Base-by-base conservation (phyloP, 2,113 vertebrate species). In the Psammodynastes pulverulentus region DNA sequence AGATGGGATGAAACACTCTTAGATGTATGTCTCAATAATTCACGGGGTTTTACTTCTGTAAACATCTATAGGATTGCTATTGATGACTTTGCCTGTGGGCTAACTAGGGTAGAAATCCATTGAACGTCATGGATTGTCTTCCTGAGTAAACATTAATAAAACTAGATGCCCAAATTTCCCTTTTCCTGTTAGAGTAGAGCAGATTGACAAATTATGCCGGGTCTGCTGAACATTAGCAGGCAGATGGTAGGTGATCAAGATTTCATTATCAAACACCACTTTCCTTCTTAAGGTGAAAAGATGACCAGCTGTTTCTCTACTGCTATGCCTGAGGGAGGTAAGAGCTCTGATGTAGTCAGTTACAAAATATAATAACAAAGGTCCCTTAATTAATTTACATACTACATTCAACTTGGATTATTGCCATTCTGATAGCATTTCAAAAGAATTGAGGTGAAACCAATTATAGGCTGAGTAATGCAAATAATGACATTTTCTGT, bases 181-280 rank as follows among this genome's bases (percentile, higher is more conserved):
- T 89, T 7, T 91, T 91, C 92, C 72, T 96, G 17, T 24, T 92
- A 0, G 1, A 90, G 54, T 92, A 89, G 45, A 89, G 53, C 84
- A 21, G 86, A 46, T 48, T 88, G 91, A 94, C 90, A 96, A 95
- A 96, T 95, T 94, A 92, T 94, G 90, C 88, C 94, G 49, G 87
- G 91, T 72, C 84, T 93, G 92, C 51, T 94, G 89, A 87, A 93
- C 88, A 87, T 96, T 95, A 95, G 84, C n/a, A 93, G 90, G 89
- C 96, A 97, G 95, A 95, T 95, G 96, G 96, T 85, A 92, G 86
- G 90, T 94, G 96, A 96, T 95, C 94, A 95, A 95, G 95, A 94
- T 96, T 95, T 95, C 94, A 95, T 96, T 96, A 96, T 94, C 95
- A 96, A 96, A 95, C 93, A 95, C 93, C 89, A 62, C 0, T 95